A percentile compares a stretch with the other conserved stretches of the same genome.
These are phyloP conservation scores for Willisornis vidua DNA, from an alignment of 2,113 vertebrate genomes.

Conservation along the genomic window DNA sequence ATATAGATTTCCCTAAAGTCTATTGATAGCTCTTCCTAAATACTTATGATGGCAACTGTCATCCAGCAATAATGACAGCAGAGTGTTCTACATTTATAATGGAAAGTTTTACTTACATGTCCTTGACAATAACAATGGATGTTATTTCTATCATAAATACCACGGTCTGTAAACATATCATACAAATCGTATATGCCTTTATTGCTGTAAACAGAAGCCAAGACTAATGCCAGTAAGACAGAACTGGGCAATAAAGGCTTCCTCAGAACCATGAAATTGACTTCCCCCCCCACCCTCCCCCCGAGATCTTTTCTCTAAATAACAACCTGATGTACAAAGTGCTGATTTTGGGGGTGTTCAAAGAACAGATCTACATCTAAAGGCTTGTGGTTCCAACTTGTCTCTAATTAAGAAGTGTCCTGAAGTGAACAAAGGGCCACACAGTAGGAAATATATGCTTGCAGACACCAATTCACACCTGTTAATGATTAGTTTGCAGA, in stretches of 20 bases:
- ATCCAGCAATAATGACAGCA: neutral
- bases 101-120: neutral
- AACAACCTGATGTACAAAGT: conserved; percentile 8
- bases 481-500: conserved; percentile 69
- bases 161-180: neutral
- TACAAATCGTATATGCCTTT: neutral
- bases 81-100: neutral
- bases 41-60: neutral
- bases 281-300: neutral
- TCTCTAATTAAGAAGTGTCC: conserved; percentile 68
- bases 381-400: conserved; percentile 20
- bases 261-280: neutral
- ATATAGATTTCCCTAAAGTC: neutral
- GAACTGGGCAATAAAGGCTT: neutral
- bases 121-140: neutral
- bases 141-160: neutral
- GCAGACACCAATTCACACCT: conserved; percentile 68
- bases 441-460: conserved; percentile 52
- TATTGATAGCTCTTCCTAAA: neutral
- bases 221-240: neutral
- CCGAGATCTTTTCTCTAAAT: neutral
- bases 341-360: conserved; percentile 54
- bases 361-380: conserved; percentile 56
- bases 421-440: conserved; percentile 65
- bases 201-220: neutral